Evolutionary conservation across 2,797 vertebrate species (phyloP), one percentile per base, ranked within the genome.

Genomic region (Ctenopoma kingsleyae): DNA sequence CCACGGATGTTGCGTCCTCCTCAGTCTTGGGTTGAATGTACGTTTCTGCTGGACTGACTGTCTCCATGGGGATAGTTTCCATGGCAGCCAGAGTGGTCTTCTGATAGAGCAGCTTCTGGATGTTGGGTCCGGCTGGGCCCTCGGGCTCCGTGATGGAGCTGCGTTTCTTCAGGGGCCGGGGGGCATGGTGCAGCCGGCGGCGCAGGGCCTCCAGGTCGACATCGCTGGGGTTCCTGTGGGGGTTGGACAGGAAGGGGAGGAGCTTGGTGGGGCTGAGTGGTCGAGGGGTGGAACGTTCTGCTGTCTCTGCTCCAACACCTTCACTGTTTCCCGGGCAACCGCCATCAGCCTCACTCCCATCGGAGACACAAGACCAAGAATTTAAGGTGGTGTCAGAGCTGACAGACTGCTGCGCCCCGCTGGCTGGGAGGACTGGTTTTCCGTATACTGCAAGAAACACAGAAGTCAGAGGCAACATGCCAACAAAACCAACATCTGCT

Each of bases 251-350:
- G 91, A 99, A 99, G 10, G 97, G 98, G 82, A 99, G 93, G 68
- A 99, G 88, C 65, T 99, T 99, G 80, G 98, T 99, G 0, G 98
- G 98, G 84, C 98, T 99, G 19, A 99, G 96, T 0, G 97, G 98
- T 0, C 98, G 96, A 2, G 96, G 97, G 10, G 92, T 93, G 3
- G 61, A 9, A 0, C 66, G 83, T 35, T 81, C 89, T 0, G 49
- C 41, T 2, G 51, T 15, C 53, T 71, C 81, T 10, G 40, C 61
- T 2, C 19, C 57, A 0, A 53, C 36, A 2, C 55, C 23, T 58
- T 90, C 70, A 8, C 16, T 0, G 36, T 41, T 27, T 36, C 40
- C 20, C 3, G 2, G 51, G 54, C 27, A 0, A 80, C 60, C 40
- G 44, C 32, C 57, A 49, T 90, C 89, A 1, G 47, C 40, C 58